phyloP scores from a whole-genome alignment of 2,888 invertebrate genomes.

The Pachymerium ferrugineum region DNA sequence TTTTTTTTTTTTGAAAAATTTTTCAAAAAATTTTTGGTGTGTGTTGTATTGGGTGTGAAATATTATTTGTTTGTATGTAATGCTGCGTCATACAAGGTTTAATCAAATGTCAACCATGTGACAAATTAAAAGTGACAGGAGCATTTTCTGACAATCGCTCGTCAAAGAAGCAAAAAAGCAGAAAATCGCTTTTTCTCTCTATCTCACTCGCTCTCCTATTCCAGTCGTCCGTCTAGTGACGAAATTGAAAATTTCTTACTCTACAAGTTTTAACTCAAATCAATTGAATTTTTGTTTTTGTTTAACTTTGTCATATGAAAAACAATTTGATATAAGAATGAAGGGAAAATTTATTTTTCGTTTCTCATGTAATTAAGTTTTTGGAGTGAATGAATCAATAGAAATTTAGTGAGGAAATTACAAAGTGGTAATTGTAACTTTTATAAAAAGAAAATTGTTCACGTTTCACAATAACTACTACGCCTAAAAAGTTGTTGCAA shows the following conservation, averaged over 20 bases:
- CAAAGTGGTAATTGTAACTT: neutral
- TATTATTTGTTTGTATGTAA: neutral
- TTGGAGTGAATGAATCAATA: neutral
- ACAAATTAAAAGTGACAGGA: slow-evolving; percentile 7
- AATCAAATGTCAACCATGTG: neutral
- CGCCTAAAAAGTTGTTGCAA: neutral
- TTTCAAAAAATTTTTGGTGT: neutral
- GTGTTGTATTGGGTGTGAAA: neutral
- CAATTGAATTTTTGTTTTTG: neutral
- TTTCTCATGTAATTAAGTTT: neutral
- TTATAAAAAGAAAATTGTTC: neutral
- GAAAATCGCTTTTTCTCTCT: neutral
- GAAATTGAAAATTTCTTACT: neutral
- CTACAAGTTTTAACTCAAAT: no score
- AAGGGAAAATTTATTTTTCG: neutral
- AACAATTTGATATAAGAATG: neutral
- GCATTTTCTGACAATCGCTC: neutral
- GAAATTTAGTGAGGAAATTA: neutral
- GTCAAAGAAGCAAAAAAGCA: neutral
- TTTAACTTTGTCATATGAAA: neutral
- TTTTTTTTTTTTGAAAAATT: neutral
- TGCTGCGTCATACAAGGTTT: neutral
- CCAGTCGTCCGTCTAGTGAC: neutral
- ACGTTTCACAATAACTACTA: neutral
- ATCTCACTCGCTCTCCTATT: neutral